These are phyloP conservation scores for Agriopis aurantiaria DNA, from an alignment of 2,888 invertebrate genomes.

Conservation along the genomic window DNA sequence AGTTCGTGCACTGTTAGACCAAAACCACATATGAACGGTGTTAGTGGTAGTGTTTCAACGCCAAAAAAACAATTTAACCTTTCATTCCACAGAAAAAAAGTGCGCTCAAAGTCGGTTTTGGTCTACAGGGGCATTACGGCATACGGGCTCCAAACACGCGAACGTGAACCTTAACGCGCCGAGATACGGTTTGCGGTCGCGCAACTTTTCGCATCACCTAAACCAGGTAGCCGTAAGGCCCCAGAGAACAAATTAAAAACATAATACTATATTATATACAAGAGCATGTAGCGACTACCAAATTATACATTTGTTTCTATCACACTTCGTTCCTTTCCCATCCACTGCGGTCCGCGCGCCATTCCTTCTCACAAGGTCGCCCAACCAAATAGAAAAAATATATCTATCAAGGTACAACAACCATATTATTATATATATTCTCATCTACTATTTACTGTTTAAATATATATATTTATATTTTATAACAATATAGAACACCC, in stretches of 20 bases:
- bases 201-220: no score
- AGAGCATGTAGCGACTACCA: constrained; percentile 20
- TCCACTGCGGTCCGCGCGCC: not conserved
- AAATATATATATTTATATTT: constrained; percentile 36
- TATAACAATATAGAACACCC: constrained; percentile 38
- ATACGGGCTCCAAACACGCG: no score
- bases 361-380: constrained; percentile 38
- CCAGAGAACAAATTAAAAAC: not conserved
- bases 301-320: constrained; percentile 36
- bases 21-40: constrained; percentile 4
- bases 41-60: not conserved
- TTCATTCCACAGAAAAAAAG: not conserved
- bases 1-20: constrained; percentile 6
- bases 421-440: constrained; percentile 54
- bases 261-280: constrained; percentile 8
- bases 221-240: no score
- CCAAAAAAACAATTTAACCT: not conserved
- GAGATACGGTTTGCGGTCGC: not conserved
- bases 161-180: no score
- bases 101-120: constrained; percentile 9
- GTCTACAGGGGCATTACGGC: constrained; percentile 7
- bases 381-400: constrained; percentile 74
- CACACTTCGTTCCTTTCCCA: constrained; percentile 39
- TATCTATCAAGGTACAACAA: constrained; percentile 70
- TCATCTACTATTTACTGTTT: constrained; percentile 40